Percentiles rank a stretch among this genome's conserved stretches.
Evolutionary conservation across 2,113 vertebrate genomes (phyloP).

Genomic region (Sterrhoptilus dennistouni): DNA sequence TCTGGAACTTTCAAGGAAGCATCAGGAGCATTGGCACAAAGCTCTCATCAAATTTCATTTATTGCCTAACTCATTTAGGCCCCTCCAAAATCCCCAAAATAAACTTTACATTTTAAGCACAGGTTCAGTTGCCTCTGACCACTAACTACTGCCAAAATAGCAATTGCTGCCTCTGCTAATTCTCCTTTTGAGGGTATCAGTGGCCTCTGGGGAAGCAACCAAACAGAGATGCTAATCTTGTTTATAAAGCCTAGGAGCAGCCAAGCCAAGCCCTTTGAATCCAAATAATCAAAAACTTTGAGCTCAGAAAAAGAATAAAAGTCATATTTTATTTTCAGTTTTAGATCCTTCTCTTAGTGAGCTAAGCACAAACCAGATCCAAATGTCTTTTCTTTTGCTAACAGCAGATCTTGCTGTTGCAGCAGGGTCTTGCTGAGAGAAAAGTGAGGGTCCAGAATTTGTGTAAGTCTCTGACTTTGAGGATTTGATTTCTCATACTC

Average conservation of each 20-base stretch:
- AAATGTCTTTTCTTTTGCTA: neutral
- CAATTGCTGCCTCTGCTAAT: neutral
- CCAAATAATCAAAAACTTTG: neutral
- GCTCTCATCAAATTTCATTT: neutral
- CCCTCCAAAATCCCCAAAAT: neutral
- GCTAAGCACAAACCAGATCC: neutral
- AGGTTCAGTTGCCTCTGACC: neutral
- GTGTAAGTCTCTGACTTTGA: neutral
- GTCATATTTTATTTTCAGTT: neutral
- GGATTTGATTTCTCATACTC: neutral
- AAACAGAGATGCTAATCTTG: neutral
- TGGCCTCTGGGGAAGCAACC: neutral
- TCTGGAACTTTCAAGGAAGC: neutral
- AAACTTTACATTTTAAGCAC: neutral
- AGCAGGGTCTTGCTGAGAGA: neutral
- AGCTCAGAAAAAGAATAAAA: neutral
- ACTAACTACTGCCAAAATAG: neutral
- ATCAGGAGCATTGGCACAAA: neutral
- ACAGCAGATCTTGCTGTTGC: neutral
- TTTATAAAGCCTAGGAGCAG: neutral
- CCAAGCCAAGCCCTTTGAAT: neutral
- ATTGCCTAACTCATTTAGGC: neutral
- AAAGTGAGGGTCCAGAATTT: neutral
- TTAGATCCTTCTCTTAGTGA: neutral
- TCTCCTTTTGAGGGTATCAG: neutral